Evolutionary conservation across 2,113 vertebrate genomes (phyloP), one percentile per base, ranked within the genome.

Genomic region (Hippocampus guttulatus): DNA sequence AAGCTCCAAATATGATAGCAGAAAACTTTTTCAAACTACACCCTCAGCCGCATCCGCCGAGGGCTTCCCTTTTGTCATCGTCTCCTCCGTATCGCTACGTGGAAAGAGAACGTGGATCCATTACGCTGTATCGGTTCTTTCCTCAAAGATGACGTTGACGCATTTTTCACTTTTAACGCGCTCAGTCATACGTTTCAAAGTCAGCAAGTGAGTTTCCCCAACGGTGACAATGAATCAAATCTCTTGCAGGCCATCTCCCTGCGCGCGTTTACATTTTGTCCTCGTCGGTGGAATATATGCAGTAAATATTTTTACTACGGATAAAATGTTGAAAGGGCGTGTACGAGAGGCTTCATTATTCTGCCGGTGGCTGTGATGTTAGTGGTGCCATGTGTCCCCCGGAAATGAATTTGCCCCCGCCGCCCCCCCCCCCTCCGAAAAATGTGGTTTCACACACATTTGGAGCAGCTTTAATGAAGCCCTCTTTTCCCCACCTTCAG

Each of bases 401-500:
- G 73, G 76, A 80, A 86, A 87, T 85, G 84, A 83, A 84, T 85
- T 87, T 90, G 85, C 86, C 83, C 85, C 83, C n/a, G n/a, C n/a
- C n/a, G n/a, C 5, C 30, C 30, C 30, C 30, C 30, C 3, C 30
- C 30, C 30, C 30, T 80, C 81, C 76, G 71, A 85, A 88, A 76
- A 85, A 88, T 88, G 52, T 67, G 47, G 23, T 75, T 75, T 71
- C 78, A 73, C 78, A 71, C 64, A 81, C 83, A 88, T 86, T 86
- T 88, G 85, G 81, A 87, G 75, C 69, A 76, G 75, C 64, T 83
- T 84, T 83, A 89, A 89, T 87, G 81, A 87, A 83, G 80, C 81
- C 23, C 81, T 69, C 69, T 71, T 68, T 80, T 81, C 69, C 77
- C 76, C 76, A 74, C 82, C 73, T 76, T 69, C 76, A 55, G 23